These are phyloP conservation scores for Mactra quadrangularis DNA, from an alignment of 1,140 invertebrate species.

Conservation along the genomic window DNA sequence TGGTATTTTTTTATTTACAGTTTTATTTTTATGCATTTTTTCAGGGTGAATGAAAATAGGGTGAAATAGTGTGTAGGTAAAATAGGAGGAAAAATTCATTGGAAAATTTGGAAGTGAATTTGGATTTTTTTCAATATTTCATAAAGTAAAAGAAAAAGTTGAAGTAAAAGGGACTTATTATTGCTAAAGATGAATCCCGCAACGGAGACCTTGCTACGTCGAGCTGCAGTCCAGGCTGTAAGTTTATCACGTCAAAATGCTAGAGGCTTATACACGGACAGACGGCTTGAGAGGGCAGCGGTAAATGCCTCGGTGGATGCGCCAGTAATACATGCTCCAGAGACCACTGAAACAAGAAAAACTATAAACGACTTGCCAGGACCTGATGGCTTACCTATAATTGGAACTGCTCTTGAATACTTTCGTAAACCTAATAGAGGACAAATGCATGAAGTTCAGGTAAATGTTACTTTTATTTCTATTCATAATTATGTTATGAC, in stretches of 20 bases:
- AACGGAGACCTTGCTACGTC: conserved; percentile 47
- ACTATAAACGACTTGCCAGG: conserved; percentile 70
- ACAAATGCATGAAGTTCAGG: conserved; percentile 75
- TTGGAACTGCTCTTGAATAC: conserved; percentile 71
- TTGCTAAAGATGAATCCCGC: conserved; percentile 28
- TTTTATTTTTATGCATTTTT: no score
- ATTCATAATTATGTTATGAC: no score
- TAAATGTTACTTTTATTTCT: conserved; percentile 55
- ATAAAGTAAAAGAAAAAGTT: no score
- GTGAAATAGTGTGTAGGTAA: no score
- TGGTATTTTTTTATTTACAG: no score
- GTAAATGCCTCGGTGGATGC: neutral
- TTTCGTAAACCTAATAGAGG: conserved; percentile 72
- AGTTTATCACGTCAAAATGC: conserved; percentile 34
- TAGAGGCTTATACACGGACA: conserved; percentile 35
- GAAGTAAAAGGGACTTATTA: no score
- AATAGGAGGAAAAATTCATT: no score
- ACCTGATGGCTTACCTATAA: conserved; percentile 69
- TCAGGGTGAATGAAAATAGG: no score
- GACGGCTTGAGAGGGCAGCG: conserved; percentile 7
- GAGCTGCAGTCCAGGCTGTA: conserved; percentile 38
- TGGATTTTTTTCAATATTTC: no score
- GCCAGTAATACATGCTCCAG: neutral
- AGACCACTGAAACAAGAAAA: neutral
- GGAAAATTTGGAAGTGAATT: no score